phyloP scores from a whole-genome alignment of 1,140 invertebrate species.

The Zaprionus africanus region DNA sequence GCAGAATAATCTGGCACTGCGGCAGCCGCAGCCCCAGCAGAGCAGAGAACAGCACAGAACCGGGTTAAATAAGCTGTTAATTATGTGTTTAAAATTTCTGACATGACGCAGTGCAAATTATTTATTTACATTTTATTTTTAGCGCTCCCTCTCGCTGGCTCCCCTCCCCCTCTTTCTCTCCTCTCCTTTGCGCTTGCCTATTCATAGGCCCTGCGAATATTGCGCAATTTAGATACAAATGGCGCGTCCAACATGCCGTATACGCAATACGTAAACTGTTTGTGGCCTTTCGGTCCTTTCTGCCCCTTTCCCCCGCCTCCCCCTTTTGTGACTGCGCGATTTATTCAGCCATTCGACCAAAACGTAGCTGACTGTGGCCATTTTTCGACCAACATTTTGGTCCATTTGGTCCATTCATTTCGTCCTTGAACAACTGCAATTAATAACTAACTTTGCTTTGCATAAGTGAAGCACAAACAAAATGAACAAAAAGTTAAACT shows the following conservation, averaged over 20 bases:
- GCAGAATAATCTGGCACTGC: slow-evolving; percentile 65
- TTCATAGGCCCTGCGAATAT: slow-evolving; percentile 58
- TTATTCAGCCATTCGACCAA: slow-evolving; percentile 47
- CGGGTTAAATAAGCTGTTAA: slow-evolving; percentile 84
- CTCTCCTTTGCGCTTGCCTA: slow-evolving; percentile 30
- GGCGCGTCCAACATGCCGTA: slow-evolving; percentile 33
- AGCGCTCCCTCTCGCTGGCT: slow-evolving; percentile 31
- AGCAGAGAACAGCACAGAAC: slow-evolving; percentile 31
- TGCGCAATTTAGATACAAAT: slow-evolving; percentile 65
- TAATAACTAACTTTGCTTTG: slow-evolving; percentile 69
- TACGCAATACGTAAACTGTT: slow-evolving; percentile 39
- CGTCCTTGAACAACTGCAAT: slow-evolving; percentile 72
- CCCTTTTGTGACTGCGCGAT: slow-evolving; percentile 47
- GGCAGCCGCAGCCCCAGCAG: slow-evolving; percentile 23
- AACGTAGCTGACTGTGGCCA: slow-evolving; percentile 34
- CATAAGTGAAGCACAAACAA: slow-evolving; percentile 61
- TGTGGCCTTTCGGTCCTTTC: slow-evolving; percentile 66
- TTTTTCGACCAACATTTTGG: slow-evolving; percentile 52
- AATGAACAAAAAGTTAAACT: background rate
- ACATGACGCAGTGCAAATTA: slow-evolving; percentile 82
- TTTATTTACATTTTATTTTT: slow-evolving; percentile 81
- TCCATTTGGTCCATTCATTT: slow-evolving; percentile 59
- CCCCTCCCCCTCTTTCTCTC: background rate
- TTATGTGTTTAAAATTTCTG: slow-evolving; percentile 83
- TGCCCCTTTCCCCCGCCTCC: background rate